phyloP scores from a whole-genome alignment of 2,797 vertebrate species.

The Trachops cirrhosus region DNA sequence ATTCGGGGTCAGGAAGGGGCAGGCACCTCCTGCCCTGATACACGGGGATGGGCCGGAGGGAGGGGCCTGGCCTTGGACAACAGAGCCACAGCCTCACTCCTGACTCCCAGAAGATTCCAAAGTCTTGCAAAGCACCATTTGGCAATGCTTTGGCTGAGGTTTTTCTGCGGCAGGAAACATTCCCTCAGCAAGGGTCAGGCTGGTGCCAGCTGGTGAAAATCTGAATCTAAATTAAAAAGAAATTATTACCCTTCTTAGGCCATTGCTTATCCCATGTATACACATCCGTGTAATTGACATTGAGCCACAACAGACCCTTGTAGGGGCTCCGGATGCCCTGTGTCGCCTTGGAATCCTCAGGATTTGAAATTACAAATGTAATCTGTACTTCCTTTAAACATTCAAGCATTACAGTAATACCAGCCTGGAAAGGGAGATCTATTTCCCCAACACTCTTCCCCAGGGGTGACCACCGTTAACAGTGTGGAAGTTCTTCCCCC shows the following conservation, averaged over 20 bases:
- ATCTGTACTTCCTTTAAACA: not conserved
- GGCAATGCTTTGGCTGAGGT: not conserved
- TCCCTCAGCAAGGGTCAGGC: not conserved
- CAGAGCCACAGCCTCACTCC: not conserved
- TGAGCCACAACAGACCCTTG: not conserved
- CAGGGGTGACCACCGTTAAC: not conserved
- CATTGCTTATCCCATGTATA: not conserved
- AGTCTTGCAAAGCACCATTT: not conserved
- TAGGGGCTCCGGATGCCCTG: not conserved
- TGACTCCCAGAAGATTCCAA: not conserved
- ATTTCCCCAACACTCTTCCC: not conserved
- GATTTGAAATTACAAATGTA: constrained; percentile 34
- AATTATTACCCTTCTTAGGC: not conserved
- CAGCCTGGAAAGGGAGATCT: not conserved
- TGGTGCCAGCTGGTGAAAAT: not conserved
- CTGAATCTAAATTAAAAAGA: not conserved
- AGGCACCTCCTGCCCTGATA: not conserved
- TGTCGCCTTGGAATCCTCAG: not conserved
- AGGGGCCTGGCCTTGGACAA: not conserved
- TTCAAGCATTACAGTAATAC: not conserved
- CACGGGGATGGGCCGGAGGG: not conserved
- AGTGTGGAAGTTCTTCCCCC: not conserved
- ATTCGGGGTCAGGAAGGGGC: not conserved
- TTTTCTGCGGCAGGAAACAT: not conserved
- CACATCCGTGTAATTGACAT: not conserved